These are phyloP conservation scores for Rhinolophus sinicus DNA, from an alignment of 2,113 vertebrate genomes.

Conservation along the genomic window DNA sequence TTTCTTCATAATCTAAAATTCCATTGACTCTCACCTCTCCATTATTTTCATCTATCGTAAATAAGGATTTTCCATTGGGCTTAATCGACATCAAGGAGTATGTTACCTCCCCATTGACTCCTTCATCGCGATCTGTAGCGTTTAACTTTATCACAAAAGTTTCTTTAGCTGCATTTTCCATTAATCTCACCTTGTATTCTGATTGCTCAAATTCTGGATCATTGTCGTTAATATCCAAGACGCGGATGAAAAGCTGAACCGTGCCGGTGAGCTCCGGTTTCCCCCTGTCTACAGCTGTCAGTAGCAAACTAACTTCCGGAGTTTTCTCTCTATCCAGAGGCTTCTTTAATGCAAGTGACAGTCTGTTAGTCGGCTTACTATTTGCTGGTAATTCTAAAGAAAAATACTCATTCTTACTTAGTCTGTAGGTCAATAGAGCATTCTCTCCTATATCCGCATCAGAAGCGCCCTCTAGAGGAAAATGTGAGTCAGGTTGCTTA, in stretches of 20 bases:
- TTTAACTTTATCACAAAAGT: conserved; percentile 84
- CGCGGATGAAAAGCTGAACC: conserved; percentile 10
- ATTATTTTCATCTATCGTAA: conserved; percentile 82
- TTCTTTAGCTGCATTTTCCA: conserved; percentile 82
- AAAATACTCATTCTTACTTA: conserved; percentile 82
- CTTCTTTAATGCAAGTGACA: conserved; percentile 80
- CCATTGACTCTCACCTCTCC: conserved; percentile 88
- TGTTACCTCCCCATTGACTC: conserved; percentile 79
- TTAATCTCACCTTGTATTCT: conserved; percentile 83
- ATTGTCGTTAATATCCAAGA: conserved; percentile 84
- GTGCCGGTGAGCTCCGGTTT: conserved; percentile 86
- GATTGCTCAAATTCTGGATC: conserved; percentile 82
- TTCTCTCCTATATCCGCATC: conserved; percentile 87
- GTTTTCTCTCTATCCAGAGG: conserved; percentile 82
- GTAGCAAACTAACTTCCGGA: conserved; percentile 71
- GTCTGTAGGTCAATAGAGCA: conserved; percentile 85
- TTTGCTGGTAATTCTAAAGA: conserved; percentile 70
- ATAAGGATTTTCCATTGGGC: conserved; percentile 79
- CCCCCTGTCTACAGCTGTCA: conserved; percentile 84
- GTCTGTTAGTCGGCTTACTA: conserved; percentile 68
- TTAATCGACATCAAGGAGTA: conserved; percentile 76
- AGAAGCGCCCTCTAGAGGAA: conserved; percentile 84
- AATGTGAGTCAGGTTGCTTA: conserved; percentile 78
- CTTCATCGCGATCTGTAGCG: conserved; percentile 87
- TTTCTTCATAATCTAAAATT: conserved; percentile 78